Evolutionary conservation across 2,113 vertebrate genomes (phyloP), one percentile per base, ranked within the genome.

Genomic region (Narcine bancroftii): DNA sequence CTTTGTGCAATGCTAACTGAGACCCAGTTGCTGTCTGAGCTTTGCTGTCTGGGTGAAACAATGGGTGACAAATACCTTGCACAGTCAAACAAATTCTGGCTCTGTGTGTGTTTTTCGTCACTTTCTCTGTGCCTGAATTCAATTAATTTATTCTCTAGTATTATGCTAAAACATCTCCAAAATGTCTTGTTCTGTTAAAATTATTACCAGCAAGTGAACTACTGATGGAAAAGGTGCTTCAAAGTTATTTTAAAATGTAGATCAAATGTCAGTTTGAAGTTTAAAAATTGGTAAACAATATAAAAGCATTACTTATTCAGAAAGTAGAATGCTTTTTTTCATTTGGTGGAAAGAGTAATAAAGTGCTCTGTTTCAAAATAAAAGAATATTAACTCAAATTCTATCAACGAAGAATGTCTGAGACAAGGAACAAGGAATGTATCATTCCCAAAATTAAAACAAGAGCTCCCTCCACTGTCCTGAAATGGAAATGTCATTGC

Each of bases 381-480:
- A 53, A n/a, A 47, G 50, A 83, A 53, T 33, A 33, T 2, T 45
- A 83, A 53, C 79, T 83, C 10, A 2, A 50, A 24, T n/a, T 63
- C 21, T 26, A 69, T 69, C 66, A 69, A 5, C 26, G 66, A 21
- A 69, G 24, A 69, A 69, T 5, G 17, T 19, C 66, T 26, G 21
- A 36, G 53, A 87, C n/a, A 33, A 2, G 33, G n/a, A 60, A 85
- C 15, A 50, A 81, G 6, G 24, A 21, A 21, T 21, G 19, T 33
- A 63, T n/a, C 81, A 60, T 63, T 0, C 3, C 9, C 47, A 53
- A 83, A 26, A 56, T 83, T 83, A n/a, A 17, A 60, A n/a, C 33
- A 36, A 60, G 81, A 87, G 81, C 81, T 87, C 81, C 81, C 81
- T 60, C 81, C 36, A 36, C 15, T 87, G 81, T 36, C n/a, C 53